Evolutionary conservation across 2,888 invertebrate species (phyloP), one percentile per base, ranked within the genome.

Genomic region (Caenorhabditis virilis): DNA sequence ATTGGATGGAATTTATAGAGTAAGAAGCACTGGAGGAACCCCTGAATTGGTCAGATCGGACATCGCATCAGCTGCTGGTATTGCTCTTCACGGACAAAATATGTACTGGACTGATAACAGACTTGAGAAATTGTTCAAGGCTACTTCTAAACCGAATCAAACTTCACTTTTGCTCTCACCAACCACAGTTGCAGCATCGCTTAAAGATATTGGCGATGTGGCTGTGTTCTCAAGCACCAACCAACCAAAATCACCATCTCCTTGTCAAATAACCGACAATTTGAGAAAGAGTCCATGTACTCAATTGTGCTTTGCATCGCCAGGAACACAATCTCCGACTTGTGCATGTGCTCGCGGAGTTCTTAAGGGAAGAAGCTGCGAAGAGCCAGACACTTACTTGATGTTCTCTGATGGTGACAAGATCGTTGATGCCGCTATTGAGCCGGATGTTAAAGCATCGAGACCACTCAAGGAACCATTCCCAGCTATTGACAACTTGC

Each of bases 271-370:
- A 53, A 80, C 80, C 7, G 83, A 83, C 65, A 82, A 81, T 45
- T 62, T 82, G 27, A 51, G 72, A 23, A 74, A 76, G 61, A 68
- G 80, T 50, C 82, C 83, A 16, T 98, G 97, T 83, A 91, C 92
- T 47, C 97, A 98, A 82, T 87, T 98, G 0, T 98, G 98, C 84
- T 97, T 97, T 85, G 91, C 95, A 41, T 90, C 90, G 81, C 93
- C 95, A 0, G 88, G 82, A 56, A 76, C 73, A n/a, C 75, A 76
- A 22, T 73, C 70, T 4, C 89, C 89, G 72, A 88, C 87, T 33
- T 98, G 97, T 83, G 92, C 91, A n/a, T 98, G 97, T 83, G 91
- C 95, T 0, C 90, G 91, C 0, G 97, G 97, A 0, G 88, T 89
- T 72, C 85, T 94, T 11, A 82, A 83, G 61, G 82, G 83, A 36